These are phyloP conservation scores for Pteropus alecto DNA, from an alignment of 2,113 vertebrate species.

Conservation along the genomic window DNA sequence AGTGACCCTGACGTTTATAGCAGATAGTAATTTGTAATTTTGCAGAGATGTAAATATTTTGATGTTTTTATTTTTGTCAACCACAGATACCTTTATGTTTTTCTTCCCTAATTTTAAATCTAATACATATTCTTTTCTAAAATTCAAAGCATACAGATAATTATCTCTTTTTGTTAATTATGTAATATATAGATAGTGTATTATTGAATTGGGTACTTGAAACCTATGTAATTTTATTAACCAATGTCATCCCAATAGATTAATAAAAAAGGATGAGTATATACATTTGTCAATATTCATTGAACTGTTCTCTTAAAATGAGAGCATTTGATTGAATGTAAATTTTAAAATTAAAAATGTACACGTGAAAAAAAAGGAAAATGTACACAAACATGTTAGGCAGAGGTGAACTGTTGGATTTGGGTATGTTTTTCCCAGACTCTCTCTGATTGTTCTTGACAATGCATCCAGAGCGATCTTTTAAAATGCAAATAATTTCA, in stretches of 20 bases:
- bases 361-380: no score
- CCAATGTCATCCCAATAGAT: no score
- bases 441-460: neutral
- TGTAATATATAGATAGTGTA: no score
- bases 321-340: no score
- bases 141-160: neutral
- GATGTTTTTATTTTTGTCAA: neutral
- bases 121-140: neutral
- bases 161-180: neutral
- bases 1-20: neutral
- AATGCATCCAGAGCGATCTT: neutral
- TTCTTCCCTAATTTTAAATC: neutral
- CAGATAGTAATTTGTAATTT: neutral
- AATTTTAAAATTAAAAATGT: no score
- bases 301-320: no score
- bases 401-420: neutral
- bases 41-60: neutral
- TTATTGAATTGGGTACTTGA: no score
- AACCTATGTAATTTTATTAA: no score
- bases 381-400: neutral
- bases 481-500: neutral
- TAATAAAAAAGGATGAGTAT: no score
- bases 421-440: neutral
- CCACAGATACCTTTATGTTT: neutral
- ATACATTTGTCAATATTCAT: no score